These are phyloP conservation scores for Anthopleura xanthogrammica DNA, from an alignment of 92 coral and sea anemone species.

Conservation along the genomic window DNA sequence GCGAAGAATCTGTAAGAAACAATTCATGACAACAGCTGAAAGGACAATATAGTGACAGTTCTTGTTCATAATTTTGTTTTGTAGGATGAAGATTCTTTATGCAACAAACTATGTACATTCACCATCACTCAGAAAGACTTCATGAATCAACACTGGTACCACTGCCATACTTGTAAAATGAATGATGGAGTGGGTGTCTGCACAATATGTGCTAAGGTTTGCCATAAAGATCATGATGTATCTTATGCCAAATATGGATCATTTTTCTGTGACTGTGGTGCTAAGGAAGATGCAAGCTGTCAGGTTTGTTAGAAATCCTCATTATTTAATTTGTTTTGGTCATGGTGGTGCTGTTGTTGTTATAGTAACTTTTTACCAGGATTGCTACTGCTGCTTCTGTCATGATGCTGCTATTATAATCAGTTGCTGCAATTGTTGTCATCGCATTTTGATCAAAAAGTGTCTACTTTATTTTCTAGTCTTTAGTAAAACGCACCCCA, in stretches of 20 bases:
- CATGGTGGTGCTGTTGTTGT: neutral
- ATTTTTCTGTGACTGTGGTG: conserved; percentile 99
- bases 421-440: neutral
- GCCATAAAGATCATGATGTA: conserved; percentile 97
- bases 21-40: neutral
- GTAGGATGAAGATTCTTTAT: conserved; percentile 93
- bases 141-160: conserved; percentile 99
- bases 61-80: neutral
- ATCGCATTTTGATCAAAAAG: neutral
- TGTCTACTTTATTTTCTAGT: conserved; percentile 46
- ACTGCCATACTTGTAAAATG: conserved; percentile 98
- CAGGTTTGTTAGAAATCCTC: conserved; percentile 44
- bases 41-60: neutral
- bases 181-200: conserved; percentile 99
- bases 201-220: conserved; percentile 95
- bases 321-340: neutral
- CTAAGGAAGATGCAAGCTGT: conserved; percentile 97
- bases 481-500: conserved; percentile 81
- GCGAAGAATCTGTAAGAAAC: conserved; percentile 88
- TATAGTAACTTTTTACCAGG: too few relatives aligned
- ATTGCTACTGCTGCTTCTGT: too few relatives aligned
- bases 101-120: conserved; percentile 95
- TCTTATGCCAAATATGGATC: conserved; percentile 97
- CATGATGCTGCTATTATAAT: too few relatives aligned
- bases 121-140: conserved; percentile 97